Evolutionary conservation across 2,888 invertebrate species (phyloP).

Genomic region (Lithophane semibrunnea): DNA sequence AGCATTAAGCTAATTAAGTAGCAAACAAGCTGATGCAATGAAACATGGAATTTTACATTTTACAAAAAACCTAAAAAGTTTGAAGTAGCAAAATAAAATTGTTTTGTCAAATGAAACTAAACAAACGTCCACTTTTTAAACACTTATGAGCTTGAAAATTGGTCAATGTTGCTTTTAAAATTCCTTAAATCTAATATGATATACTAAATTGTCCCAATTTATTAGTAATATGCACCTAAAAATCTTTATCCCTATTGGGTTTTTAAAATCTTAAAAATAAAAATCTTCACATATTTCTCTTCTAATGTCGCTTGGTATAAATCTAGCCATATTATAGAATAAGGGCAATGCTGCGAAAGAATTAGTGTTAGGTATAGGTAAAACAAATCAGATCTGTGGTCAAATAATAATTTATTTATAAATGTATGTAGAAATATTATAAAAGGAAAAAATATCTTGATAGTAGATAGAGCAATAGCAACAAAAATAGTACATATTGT

Average conservation of each 20-base stretch:
- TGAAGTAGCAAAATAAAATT: background rate
- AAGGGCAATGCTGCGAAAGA: slow-evolving; percentile 60
- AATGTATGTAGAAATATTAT: background rate
- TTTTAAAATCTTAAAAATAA: slow-evolving; percentile 12
- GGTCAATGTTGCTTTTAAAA: slow-evolving; percentile 51
- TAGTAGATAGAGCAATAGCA: background rate
- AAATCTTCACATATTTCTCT: slow-evolving; percentile 28
- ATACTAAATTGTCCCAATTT: slow-evolving; percentile 23
- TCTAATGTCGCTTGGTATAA: slow-evolving; percentile 42
- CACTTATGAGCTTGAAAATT: slow-evolving; percentile 53
- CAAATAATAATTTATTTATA: background rate
- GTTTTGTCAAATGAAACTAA: background rate
- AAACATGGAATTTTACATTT: background rate
- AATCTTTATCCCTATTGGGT: slow-evolving; percentile 38
- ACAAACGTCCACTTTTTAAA: slow-evolving; percentile 56
- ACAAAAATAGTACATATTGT: slow-evolving; percentile 6
- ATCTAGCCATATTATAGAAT: slow-evolving; percentile 30
- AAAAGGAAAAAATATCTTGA: background rate
- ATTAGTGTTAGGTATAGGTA: slow-evolving; percentile 34
- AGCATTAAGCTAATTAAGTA: background rate
- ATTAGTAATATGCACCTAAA: slow-evolving; percentile 28
- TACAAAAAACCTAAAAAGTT: background rate
- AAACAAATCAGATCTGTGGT: slow-evolving; percentile 2
- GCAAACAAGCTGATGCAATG: background rate
- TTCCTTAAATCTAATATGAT: slow-evolving; percentile 3